Base-by-base conservation (phyloP, 2,888 invertebrate genomes). In the Sialis fuliginosa region DNA sequence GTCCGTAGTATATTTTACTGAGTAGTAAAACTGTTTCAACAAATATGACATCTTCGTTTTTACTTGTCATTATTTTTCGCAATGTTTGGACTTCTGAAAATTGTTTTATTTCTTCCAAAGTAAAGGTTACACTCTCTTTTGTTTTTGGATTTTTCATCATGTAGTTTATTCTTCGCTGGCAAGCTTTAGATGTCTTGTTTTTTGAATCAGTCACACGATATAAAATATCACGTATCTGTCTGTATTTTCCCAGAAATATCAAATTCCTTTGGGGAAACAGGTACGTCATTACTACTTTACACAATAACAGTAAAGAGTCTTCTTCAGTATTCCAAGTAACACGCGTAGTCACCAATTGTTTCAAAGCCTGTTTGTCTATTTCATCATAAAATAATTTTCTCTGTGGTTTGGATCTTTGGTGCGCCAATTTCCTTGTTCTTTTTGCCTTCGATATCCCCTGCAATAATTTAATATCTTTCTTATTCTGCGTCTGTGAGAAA, bases 141-240 rank as follows among this genome's bases (percentile, higher is more conserved):
- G 77, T 77, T 5, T 69, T 64, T 0, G 71, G 65, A 53, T 74
- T 74, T 52, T 47, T 72, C 55, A 78, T 60, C 57, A 81, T 70
- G 57, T 77, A 78, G 39, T 70, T 57, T 3, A 79, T 61, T 12
- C 84, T 69, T 8, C 84, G 65, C 53, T 75, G 73, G 54, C 81
- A 80, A 0, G 84, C 78, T 42, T 69, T 63, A 0, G 80, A 75
- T 0, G 83, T 81, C 61, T 85, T 85, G 57, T 80, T 77, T 32
- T 64, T 62, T 1, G 78, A 73, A 1, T 59, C 63, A 2, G 66
- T 58, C 4, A 64, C 64, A 32, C 64, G 62, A 13, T 76, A 73
- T 37, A 79, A 57, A 5, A 75, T 61, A 54, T 79, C 79, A 6
- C 79, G 66, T 2, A 76, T 59, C 62, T 1, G 65, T 62, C 47